Base-by-base conservation (phyloP, 2,113 vertebrate genomes). In the Cinclus cinclus region DNA sequence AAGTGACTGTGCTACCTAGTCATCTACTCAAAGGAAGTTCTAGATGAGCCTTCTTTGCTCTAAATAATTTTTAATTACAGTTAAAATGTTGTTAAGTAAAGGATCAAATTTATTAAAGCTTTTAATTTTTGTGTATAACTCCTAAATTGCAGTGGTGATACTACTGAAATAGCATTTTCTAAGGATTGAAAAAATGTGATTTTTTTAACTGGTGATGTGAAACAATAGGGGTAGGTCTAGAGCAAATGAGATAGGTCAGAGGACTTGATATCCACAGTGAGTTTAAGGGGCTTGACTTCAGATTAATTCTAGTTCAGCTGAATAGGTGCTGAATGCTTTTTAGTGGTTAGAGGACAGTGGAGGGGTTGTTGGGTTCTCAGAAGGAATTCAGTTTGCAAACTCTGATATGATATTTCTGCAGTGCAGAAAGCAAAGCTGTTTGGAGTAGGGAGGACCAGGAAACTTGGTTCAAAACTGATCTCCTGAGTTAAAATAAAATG, bases 201-300 rank as follows among this genome's bases (percentile, higher is more conserved):
- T 74, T 31, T 19, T 67, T 20, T 63, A 37, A 11, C 27, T 46
- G 69, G 17, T n/a, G 11, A 17, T 44, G n/a, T 53, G 52, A 75
- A 84, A 62, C 30, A 70, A 23, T 3, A 62, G 7, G 7, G 14
- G 1, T 67, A n/a, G 23, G 70, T 71, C 33, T 50, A 65, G 60
- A 46, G 39, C 33, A 62, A 59, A 46, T 1, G 2, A 30, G 27
- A 15, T 50, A 22, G 2, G 5, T 67, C 27, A 33, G 52, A 70
- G 39, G 20, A 50, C 39, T 75, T 59, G 25, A 42, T 82, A 74
- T 24, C 44, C 16, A 11, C 0, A 0, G 3, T 35, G 25, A 24
- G 7, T 71, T 79, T 87, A 18, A 59, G 52, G 55, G 4, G 2
- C 21, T 70, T 78, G 28, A 35, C 15, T 82, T 89, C 28, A 59